Evolutionary conservation across 2,797 vertebrate genomes (phyloP), one percentile per base, ranked within the genome.

Genomic region (Serranus cabrilla): DNA sequence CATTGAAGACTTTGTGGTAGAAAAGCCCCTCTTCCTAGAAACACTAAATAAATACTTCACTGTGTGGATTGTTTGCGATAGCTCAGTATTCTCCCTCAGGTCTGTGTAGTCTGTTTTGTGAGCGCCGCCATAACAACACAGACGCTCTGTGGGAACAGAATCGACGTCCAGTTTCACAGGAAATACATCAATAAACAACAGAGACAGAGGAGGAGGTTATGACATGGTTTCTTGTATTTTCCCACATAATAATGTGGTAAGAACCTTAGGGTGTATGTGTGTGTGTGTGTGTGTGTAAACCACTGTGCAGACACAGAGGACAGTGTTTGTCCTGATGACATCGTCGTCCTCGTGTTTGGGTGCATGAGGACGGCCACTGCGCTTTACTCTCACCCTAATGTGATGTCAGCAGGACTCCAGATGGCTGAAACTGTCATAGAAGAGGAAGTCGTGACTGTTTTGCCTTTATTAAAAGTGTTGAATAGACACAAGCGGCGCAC

Each of bases 61-160:
- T 39, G 5, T 34, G 7, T 12, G 49, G 4, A 39, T 16, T 55
- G 57, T 68, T 62, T 51, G 13, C 55, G 8, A 8, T 12, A 43
- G 51, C 49, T 27, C 40, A 39, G 56, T 49, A 14, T 60, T 70
- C 45, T 57, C 47, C 31, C 39, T 40, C 39, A 50, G 42, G 52
- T 55, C 47, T 64, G 69, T 82, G 60, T 16, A 59, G 47, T 47
- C 65, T 77, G 61, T 74, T 75, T 66, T 74, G 34, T 42, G 45
- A 42, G 20, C 11, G 11, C 56, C 34, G 27, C 50, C 23, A 10
- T 37, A 51, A 71, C 42, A 71, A 45, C n/a, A 11, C 45, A 13
- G 51, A 6, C 10, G 6, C 25, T 47, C 25, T 54, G 13, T 42
- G 59, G 46, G 18, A 66, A 55, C 34, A 21, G 12, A n/a, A 40